phyloP scores from a whole-genome alignment of 2,113 vertebrate species.

The Bothrops jararaca region DNA sequence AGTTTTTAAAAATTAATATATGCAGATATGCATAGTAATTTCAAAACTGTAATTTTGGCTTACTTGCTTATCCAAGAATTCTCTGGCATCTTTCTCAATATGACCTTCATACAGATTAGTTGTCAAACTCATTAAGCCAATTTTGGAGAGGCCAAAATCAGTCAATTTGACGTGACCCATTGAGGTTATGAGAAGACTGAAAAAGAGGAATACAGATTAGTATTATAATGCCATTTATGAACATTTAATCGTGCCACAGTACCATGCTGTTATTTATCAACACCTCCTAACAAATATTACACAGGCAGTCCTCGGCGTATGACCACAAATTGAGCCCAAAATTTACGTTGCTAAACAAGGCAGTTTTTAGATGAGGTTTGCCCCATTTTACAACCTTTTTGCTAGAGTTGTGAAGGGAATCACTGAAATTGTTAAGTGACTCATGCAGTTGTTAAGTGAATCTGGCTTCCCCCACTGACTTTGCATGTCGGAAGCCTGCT shows the following conservation, averaged over 20 bases:
- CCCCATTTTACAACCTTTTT: background rate
- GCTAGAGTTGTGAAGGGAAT: background rate
- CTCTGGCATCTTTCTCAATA: constrained; percentile 94
- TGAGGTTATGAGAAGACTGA: constrained; percentile 95
- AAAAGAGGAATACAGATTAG: constrained; percentile 31
- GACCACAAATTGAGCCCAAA: background rate
- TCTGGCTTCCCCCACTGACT: background rate
- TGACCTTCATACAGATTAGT: constrained; percentile 97
- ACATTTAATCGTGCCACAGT: background rate
- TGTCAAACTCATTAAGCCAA: constrained; percentile 96
- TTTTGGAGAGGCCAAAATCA: constrained; percentile 96
- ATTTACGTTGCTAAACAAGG: background rate
- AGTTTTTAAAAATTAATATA: background rate
- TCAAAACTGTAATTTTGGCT: constrained; percentile 28
- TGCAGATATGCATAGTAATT: background rate
- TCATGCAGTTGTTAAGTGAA: background rate
- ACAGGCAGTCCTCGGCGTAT: background rate
- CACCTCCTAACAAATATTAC: background rate
- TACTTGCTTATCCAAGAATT: constrained; percentile 97
- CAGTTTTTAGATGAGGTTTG: background rate
- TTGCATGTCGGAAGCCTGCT: background rate
- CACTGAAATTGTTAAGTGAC: background rate
- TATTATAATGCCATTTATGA: constrained; percentile 18
- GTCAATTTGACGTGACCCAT: constrained; percentile 98
- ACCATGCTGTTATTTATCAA: background rate